Base-by-base conservation (phyloP, 2,888 invertebrate genomes). In the Latrodectus elegans region DNA sequence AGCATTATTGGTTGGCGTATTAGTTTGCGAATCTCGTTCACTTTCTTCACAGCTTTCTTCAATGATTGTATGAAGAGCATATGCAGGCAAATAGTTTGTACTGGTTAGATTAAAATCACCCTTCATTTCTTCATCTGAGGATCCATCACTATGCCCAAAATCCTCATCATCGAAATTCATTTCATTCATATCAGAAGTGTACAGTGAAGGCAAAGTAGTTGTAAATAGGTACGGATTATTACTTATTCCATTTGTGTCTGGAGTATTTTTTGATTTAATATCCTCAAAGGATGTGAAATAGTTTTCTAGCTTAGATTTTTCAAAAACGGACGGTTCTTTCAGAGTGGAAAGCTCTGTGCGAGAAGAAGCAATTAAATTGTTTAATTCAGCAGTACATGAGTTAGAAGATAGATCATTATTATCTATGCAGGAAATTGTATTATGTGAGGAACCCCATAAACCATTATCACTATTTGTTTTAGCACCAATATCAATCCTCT, bases 11-110 rank as follows among this genome's bases (percentile, higher is more conserved):
- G 89, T 89, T 0, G 89, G 89, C 0, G 89, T 89, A 0, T 80
- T 38, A 64, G 72, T 71, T n/a, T 80, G 52, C 4, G 89, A 89
- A 49, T 84, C 89, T 51, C 84, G 64, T 64, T 92, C 92, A 92
- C 97, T 97, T 92, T 97, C 97, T 93, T 97, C 97, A 92, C 97
- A 97, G 91, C 97, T 97, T 93, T 97, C 97, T 93, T 97, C 97
- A 51, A 97, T 95, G 90, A 97, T 97, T 0, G 97, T 97, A 91
- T 97, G 97, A 89, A 97, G 93, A 1, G 97, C 97, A 92, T 97
- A 97, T n/a, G 90, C 88, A 68, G 90, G 90, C 11, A 79, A 55
- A 72, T 89, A 87, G 17, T 72, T 74, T 14, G 79, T 82, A 22
- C 77, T 88, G 3, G 60, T 26, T 22, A 78, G 38, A 8, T 73